Conservation (phyloP, 30 jellyfish, hydroid and myxozoan species). For the Turritopsis dohrnii region DNA sequence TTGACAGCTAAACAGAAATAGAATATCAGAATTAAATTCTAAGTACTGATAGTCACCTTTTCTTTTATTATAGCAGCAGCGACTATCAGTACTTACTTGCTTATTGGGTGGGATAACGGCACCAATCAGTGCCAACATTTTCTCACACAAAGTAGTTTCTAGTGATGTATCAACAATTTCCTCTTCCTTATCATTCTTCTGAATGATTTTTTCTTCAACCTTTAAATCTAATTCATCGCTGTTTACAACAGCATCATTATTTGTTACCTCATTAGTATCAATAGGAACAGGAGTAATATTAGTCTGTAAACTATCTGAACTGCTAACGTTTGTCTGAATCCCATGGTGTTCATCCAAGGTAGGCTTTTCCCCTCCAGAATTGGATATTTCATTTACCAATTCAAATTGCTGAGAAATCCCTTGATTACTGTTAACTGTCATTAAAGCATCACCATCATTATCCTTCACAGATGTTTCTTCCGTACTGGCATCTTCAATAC, state of each 20-base stretch:
- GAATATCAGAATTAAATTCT: too few species aligned
- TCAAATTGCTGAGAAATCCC: not conserved
- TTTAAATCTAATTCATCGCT: not conserved
- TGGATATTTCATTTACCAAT: not conserved
- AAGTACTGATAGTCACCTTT: too few species aligned
- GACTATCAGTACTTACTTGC: conserved; percentile 5
- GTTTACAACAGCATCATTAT: not conserved
- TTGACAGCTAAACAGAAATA: conserved; percentile 28
- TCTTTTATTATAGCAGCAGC: not conserved
- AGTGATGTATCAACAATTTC: conserved; percentile 14
- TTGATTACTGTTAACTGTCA: not conserved
- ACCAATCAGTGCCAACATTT: conserved; percentile 61
- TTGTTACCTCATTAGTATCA: not conserved
- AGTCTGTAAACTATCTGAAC: not conserved
- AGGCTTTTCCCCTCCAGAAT: not conserved
- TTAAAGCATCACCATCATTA: not conserved
- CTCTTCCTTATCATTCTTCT: not conserved
- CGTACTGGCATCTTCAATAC: not conserved
- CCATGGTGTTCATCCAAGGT: not conserved
- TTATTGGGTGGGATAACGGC: conserved; percentile 65
- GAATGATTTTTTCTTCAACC: not conserved
- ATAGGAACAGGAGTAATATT: not conserved
- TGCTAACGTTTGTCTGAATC: not conserved
- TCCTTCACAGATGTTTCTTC: not conserved
- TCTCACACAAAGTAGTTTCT: conserved; percentile 34